Evolutionary conservation across 2,113 vertebrate genomes (phyloP).

Genomic region (Festucalex cinctus): DNA sequence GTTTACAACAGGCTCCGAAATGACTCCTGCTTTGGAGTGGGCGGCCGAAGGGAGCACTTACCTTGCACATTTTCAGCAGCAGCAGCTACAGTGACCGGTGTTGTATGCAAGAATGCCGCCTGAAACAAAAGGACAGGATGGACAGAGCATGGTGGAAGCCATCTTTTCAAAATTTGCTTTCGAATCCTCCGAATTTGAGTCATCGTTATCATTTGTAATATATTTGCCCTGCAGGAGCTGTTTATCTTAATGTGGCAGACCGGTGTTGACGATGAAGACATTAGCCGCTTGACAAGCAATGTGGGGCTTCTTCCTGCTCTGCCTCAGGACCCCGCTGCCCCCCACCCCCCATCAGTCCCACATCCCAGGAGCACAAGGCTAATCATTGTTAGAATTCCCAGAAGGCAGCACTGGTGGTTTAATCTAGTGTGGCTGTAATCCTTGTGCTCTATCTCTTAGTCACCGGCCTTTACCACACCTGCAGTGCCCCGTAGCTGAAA

Average conservation of each 20-base stretch:
- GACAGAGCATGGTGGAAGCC: slow-evolving; percentile 38
- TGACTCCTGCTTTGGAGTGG: slow-evolving; percentile 53
- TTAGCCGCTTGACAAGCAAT: slow-evolving; percentile 40
- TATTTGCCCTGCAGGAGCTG: slow-evolving; percentile 51
- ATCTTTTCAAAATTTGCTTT: slow-evolving; percentile 43
- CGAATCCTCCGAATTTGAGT: slow-evolving; percentile 43
- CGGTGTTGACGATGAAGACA: slow-evolving; percentile 50
- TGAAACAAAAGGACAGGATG: slow-evolving; percentile 59
- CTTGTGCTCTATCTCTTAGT: slow-evolving; percentile 61
- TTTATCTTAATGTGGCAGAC: slow-evolving; percentile 73
- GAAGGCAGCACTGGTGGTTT: slow-evolving; percentile 60
- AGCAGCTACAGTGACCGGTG: slow-evolving; percentile 30
- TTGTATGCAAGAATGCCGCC: slow-evolving; percentile 23
- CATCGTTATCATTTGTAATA: slow-evolving; percentile 51
- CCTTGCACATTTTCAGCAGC: slow-evolving; percentile 33
- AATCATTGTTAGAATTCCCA: slow-evolving; percentile 77
- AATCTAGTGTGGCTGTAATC: slow-evolving; percentile 74
- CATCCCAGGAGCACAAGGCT: slow-evolving; percentile 56
- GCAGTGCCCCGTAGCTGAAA: slow-evolving; percentile 47
- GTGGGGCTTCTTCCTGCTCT: slow-evolving; percentile 37
- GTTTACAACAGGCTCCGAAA: slow-evolving; percentile 59
- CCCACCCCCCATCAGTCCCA: slow-evolving; percentile 35
- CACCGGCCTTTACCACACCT: slow-evolving; percentile 61
- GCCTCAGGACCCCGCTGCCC: slow-evolving; percentile 41
- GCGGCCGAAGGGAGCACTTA: slow-evolving; percentile 46